phyloP scores from a whole-genome alignment of 2,888 invertebrate species.

The Tortricodes alternella region DNA sequence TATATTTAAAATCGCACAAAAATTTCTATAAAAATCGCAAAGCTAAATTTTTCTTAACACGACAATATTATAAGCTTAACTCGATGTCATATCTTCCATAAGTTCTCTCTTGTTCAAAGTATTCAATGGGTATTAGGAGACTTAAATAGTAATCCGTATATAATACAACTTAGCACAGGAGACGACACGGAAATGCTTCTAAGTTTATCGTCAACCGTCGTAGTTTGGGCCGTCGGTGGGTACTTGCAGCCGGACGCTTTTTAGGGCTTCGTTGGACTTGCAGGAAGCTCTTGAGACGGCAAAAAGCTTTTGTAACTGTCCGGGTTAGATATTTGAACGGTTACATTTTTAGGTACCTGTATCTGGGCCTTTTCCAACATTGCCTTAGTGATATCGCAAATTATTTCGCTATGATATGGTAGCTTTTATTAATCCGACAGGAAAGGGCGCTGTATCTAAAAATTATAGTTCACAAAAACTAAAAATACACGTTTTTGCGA shows the following conservation, averaged over 20 bases:
- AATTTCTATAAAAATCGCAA: no score
- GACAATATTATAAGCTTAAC: no score
- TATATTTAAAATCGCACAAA: no score
- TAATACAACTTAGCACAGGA: neutral
- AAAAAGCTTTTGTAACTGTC: neutral
- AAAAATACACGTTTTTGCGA: no score
- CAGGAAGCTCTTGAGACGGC: neutral
- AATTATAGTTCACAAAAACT: no score
- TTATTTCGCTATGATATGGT: no score
- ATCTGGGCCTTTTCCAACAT: neutral
- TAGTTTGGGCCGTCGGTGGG: neutral
- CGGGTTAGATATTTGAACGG: neutral
- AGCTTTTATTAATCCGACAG: no score
- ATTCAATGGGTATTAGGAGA: neutral
- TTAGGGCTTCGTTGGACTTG: neutral
- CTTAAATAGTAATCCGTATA: neutral
- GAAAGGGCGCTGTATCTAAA: no score
- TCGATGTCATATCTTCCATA: no score
- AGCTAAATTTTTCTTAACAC: no score
- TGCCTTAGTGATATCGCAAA: no score
- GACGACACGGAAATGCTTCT: slow-evolving; percentile 10
- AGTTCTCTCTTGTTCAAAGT: no score
- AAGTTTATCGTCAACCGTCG: slow-evolving; percentile 5
- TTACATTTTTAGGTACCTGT: neutral
- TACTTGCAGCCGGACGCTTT: neutral